Base-by-base conservation (phyloP, 53 echinoderm and acorn worm species). In the Holothuria leucospilota region DNA sequence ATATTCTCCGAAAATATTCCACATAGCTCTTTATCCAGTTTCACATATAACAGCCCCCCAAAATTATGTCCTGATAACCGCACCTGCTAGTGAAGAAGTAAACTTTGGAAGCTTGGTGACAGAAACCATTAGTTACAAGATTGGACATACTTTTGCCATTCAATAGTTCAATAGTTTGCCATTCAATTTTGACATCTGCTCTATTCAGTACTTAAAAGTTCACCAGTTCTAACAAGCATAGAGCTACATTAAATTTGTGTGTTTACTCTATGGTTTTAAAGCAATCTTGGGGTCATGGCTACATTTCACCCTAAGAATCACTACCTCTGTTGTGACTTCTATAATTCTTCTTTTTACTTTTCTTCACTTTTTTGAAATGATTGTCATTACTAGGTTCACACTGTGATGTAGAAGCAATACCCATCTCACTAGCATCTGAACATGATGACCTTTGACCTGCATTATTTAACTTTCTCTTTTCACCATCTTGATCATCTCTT, bases 351-450 rank as follows among this genome's bases (percentile, higher is more conserved):
- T 67, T 83, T 49, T 64, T 83, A 9, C 67, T 38, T 46, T 63
- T 63, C 41, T 83, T 83, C 49, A 83, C 29, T 52, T 83, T 83
- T 53, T 83, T 83, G 68, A 83, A 83, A 24, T 67, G 51, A 28
- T 29, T 52, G 27, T 83, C 83, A 63, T 66, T 66, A 52, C 13
- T 41, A 15, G 15, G 27, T 13, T 41, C 42, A 12, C 63, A 64
- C 80, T 60, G 61, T 24, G 21, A 38, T 61, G 80, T 1, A 38
- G 56, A 46, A 21, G 77, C 41, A 46, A 62, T 23, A 13, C 59
- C 24, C 27, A 25, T 58, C n/a, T 58, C 59, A 27, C 56, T 18
- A 15, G 56, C 60, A 49, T 74, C 74, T 51, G 74, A 74, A 49
- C 74, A 74, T 49, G 74, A 52, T 49, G 74, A 74, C 74, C 74